phyloP scores from a whole-genome alignment of 2,113 vertebrate species.

The Passer domesticus region DNA sequence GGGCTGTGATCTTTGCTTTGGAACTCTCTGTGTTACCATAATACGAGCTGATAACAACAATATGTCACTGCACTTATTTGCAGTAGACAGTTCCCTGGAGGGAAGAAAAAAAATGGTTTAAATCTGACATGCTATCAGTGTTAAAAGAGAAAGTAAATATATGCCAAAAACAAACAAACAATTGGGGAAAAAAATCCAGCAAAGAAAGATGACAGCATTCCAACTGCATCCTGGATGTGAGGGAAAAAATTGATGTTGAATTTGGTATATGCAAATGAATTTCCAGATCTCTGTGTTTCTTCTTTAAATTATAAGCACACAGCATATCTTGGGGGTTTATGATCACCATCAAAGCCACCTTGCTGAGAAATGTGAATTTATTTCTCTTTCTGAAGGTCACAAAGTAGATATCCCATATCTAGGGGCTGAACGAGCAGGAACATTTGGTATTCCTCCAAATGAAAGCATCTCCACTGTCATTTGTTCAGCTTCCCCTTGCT shows the following conservation, averaged over 20 bases:
- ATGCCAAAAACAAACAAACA: background rate
- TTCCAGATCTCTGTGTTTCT: background rate
- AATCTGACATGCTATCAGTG: background rate
- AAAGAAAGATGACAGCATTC: background rate
- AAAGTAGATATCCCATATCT: slow-evolving; percentile 17
- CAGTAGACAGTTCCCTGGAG: background rate
- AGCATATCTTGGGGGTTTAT: slow-evolving; percentile 4
- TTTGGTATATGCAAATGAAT: background rate
- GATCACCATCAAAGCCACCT: slow-evolving; percentile 19
- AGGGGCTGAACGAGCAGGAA: background rate
- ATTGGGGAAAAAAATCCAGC: background rate
- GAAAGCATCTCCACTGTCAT: slow-evolving; percentile 13
- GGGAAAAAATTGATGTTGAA: background rate
- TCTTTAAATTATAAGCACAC: slow-evolving; percentile 27
- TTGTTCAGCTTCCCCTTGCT: slow-evolving; percentile 41
- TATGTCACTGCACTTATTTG: background rate
- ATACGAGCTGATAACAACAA: slow-evolving; percentile 11
- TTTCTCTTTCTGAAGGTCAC: slow-evolving; percentile 41
- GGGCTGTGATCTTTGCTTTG: background rate
- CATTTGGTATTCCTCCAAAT: slow-evolving; percentile 58
- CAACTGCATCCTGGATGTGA: background rate
- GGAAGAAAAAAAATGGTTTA: background rate
- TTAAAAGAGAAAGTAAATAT: background rate
- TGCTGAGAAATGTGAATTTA: slow-evolving; percentile 25
- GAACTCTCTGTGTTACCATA: background rate